Evolutionary conservation across 1,140 invertebrate species (phyloP).

Genomic region (Oryctes rhinoceros): DNA sequence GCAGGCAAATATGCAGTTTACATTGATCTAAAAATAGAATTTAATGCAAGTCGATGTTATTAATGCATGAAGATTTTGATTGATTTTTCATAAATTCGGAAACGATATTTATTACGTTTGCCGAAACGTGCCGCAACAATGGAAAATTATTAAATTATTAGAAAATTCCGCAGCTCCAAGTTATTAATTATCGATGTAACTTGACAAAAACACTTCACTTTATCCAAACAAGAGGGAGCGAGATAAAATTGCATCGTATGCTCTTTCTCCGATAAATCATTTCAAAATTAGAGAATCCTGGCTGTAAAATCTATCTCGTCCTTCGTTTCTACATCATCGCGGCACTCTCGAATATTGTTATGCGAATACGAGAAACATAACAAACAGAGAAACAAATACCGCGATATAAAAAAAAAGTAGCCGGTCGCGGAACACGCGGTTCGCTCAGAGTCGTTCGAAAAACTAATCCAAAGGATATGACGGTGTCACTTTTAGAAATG

Average conservation of each 20-base stretch:
- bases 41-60: neutral
- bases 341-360: conserved; percentile 15
- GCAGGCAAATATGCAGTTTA: conserved; percentile 5
- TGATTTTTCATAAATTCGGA: neutral
- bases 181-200: too few relatives aligned
- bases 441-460: conserved; percentile 21
- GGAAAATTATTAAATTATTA: too few relatives aligned
- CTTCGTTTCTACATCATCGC: neutral
- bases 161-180: too few relatives aligned
- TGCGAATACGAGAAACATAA: neutral
- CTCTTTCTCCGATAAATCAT: neutral
- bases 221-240: neutral
- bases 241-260: neutral
- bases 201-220: neutral
- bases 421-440: neutral
- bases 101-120: neutral
- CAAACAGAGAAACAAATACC: conserved; percentile 3
- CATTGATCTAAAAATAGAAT: conserved; percentile 35
- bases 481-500: conserved; percentile 36
- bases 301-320: conserved; percentile 1
- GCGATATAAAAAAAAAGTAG: neutral
- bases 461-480: neutral
- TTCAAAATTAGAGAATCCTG: neutral
- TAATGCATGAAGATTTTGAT: neutral
- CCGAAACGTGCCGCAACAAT: neutral